phyloP scores from a whole-genome alignment of 2,797 vertebrate genomes.

The Clarias platycephalus region DNA sequence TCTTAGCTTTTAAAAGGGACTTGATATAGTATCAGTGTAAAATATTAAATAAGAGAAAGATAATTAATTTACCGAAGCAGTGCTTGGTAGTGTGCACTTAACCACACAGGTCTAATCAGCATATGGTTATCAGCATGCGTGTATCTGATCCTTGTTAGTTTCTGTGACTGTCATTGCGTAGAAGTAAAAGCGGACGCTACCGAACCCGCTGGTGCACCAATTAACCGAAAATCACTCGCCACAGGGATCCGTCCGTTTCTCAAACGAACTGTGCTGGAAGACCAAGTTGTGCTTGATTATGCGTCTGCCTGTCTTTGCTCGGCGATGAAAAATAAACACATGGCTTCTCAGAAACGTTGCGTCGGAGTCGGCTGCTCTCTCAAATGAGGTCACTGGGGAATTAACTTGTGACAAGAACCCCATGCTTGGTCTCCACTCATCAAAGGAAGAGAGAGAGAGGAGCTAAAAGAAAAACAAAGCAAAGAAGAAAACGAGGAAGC shows the following conservation, averaged over 20 bases:
- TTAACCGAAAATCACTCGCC: slow-evolving; percentile 47
- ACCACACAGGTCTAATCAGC: neutral
- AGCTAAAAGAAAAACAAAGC: neutral
- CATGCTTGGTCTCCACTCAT: slow-evolving; percentile 21
- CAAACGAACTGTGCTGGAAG: slow-evolving; percentile 45
- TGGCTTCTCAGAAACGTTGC: slow-evolving; percentile 44
- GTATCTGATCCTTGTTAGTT: slow-evolving; percentile 17
- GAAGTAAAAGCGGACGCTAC: slow-evolving; percentile 50
- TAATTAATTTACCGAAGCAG: neutral
- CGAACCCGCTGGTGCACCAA: slow-evolving; percentile 45
- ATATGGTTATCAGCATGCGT: neutral
- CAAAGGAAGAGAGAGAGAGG: neutral
- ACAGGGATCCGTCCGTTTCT: slow-evolving; percentile 47
- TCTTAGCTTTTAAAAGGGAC: neutral
- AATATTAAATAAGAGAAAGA: neutral
- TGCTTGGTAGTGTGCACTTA: too few species aligned
- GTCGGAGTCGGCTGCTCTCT: slow-evolving; percentile 44
- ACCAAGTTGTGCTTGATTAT: slow-evolving; percentile 52
- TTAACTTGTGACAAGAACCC: slow-evolving; percentile 44
- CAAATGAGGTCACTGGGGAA: slow-evolving; percentile 51
- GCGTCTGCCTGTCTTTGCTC: slow-evolving; percentile 42
- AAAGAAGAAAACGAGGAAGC: neutral
- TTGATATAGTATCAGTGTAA: neutral
- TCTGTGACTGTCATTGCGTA: slow-evolving; percentile 26
- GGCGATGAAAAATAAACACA: slow-evolving; percentile 49